Evolutionary conservation across 2,797 vertebrate species (phyloP).

Genomic region (Geranospiza caerulescens): DNA sequence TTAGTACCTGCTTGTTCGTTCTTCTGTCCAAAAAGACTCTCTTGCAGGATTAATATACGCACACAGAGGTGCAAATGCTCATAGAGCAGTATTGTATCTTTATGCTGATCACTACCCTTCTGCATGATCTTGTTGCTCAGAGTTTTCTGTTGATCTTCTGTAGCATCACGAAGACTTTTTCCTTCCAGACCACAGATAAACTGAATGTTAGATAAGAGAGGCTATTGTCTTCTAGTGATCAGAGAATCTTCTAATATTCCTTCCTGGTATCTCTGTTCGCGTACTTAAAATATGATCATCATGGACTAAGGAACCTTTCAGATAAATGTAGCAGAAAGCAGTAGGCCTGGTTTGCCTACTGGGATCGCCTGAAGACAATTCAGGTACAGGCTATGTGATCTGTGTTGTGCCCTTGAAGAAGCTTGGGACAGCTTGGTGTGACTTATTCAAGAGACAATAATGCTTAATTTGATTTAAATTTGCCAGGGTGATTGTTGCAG

Average conservation of each 20-base stretch:
- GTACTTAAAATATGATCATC: not conserved
- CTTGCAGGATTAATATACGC: not conserved
- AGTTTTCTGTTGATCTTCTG: not conserved
- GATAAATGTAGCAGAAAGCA: not conserved
- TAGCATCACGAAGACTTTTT: not conserved
- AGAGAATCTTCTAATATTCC: not conserved
- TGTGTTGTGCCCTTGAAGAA: not conserved
- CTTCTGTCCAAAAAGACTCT: not conserved
- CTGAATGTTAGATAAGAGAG: not conserved
- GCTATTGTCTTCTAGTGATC: not conserved
- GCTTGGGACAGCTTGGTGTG: not conserved
- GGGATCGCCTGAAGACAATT: not conserved
- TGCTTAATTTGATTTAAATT: not conserved
- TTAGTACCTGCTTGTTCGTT: not conserved
- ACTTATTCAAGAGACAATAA: not conserved
- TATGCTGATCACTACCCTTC: not conserved
- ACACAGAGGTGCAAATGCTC: not conserved
- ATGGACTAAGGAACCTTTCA: not conserved
- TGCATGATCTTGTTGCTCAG: not conserved
- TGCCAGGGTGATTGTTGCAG: not conserved
- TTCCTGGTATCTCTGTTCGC: not conserved
- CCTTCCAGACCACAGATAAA: not conserved
- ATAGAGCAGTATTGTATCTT: not conserved
- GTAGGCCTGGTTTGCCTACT: not conserved
- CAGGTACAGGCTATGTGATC: not conserved